These are phyloP conservation scores for Drosophila lacteicornis DNA, from an alignment of 1,140 invertebrate genomes.

Conservation along the genomic window DNA sequence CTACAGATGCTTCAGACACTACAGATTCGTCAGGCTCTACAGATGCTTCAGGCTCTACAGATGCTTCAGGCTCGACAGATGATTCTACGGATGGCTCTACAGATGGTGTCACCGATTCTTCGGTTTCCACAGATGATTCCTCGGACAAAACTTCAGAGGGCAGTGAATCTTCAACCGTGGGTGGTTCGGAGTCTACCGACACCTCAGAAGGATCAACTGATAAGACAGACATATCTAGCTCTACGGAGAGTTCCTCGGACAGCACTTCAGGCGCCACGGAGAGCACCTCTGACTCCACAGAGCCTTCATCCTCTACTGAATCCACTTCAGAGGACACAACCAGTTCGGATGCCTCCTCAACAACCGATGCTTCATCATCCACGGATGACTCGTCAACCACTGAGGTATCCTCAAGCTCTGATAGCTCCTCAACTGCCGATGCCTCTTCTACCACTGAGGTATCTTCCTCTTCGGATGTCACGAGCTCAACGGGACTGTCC, in stretches of 20 bases:
- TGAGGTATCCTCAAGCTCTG: conserved; percentile 19
- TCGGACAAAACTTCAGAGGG: conserved; percentile 49
- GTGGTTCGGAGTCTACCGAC: conserved; percentile 19
- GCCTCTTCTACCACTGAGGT: conserved; percentile 11
- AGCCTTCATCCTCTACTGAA: conserved; percentile 48
- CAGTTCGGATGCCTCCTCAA: conserved; percentile 43
- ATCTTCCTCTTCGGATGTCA: conserved; percentile 14
- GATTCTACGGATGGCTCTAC: neutral
- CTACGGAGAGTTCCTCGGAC: conserved; percentile 49
- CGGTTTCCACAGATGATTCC: conserved; percentile 41
- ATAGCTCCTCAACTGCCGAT: conserved; percentile 19
- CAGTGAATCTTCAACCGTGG: conserved; percentile 35
- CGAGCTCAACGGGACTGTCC: conserved; percentile 8
- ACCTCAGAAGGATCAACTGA: conserved; percentile 16
- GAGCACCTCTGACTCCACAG: conserved; percentile 33
- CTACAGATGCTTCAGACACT: conserved; percentile 36
- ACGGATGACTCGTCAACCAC: conserved; percentile 19
- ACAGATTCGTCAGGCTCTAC: conserved; percentile 25
- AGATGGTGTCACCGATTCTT: conserved; percentile 15
- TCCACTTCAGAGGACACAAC: conserved; percentile 57
- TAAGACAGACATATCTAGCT: conserved; percentile 40
- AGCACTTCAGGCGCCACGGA: conserved; percentile 49
- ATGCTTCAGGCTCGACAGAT: conserved; percentile 40
- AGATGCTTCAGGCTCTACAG: conserved; percentile 35
- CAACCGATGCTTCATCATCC: conserved; percentile 15